phyloP scores from a whole-genome alignment of 2,797 vertebrate species.

The Cyclura pinguis region DNA sequence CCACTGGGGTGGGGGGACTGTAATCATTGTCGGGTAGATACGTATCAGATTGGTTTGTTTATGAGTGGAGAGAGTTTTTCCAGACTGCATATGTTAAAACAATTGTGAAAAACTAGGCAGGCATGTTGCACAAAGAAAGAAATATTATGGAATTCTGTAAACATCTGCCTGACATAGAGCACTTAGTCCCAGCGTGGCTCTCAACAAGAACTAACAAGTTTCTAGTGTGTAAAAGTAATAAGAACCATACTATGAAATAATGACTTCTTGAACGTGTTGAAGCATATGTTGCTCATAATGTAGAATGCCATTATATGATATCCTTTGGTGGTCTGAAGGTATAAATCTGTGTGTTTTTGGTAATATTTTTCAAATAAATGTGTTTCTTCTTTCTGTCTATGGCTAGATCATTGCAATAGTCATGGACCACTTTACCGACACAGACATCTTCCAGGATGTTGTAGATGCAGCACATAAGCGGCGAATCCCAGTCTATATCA shows the following conservation, averaged over 20 bases:
- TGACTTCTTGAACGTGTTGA: constrained; percentile 17
- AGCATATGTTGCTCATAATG: constrained; percentile 18
- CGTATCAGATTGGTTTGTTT: background rate
- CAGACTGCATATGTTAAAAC: constrained; percentile 1
- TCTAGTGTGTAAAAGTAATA: constrained; percentile 19
- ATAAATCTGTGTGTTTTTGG: constrained; percentile 13
- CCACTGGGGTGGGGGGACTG: background rate
- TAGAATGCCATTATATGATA: background rate
- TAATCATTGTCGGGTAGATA: background rate
- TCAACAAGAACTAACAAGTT: constrained; percentile 32
- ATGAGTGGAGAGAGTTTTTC: background rate
- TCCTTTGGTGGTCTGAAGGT: constrained; percentile 10
- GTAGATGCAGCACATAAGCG: constrained; percentile 88
- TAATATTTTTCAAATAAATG: constrained; percentile 30
- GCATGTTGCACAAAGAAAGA: rapidly evolving
- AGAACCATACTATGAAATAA: constrained; percentile 44
- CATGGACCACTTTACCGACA: constrained; percentile 94
- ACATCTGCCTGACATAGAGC: constrained; percentile 24
- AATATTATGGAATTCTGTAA: constrained; percentile 22
- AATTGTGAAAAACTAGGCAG: background rate
- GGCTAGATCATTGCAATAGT: constrained; percentile 91
- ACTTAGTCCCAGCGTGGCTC: constrained; percentile 22
- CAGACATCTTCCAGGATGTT: constrained; percentile 92
- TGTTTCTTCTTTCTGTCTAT: constrained; percentile 19
- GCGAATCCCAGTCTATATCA: constrained; percentile 89